A percentile compares a stretch with the other conserved stretches of the same genome.
Evolutionary conservation across 2,797 vertebrate genomes (phyloP).

Genomic region (Leptoclinus maculatus): DNA sequence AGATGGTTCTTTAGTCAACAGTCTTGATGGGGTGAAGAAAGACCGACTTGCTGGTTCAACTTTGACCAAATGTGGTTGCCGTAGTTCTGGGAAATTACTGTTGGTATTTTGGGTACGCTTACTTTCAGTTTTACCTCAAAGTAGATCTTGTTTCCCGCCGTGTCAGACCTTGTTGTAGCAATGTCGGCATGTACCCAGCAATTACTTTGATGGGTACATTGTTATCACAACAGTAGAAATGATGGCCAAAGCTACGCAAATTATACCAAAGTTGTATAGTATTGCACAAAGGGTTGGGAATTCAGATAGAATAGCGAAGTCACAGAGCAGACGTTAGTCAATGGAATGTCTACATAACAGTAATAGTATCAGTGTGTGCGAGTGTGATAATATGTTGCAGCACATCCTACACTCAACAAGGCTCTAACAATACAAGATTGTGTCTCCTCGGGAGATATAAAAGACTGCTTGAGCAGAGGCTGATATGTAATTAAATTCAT

Average conservation of each 20-base stretch:
- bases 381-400: constrained; percentile 33
- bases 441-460: constrained; percentile 65
- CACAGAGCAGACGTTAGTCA: constrained; percentile 37
- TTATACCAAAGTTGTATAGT: neutral
- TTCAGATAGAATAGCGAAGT: neutral
- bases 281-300: neutral
- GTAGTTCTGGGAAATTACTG: neutral
- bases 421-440: constrained; percentile 59
- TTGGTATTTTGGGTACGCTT: neutral
- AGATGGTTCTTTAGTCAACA: neutral
- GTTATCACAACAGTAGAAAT: neutral
- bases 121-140: neutral
- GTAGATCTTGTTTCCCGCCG: neutral
- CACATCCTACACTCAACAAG: constrained; percentile 44
- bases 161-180: neutral
- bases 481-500: constrained; percentile 75
- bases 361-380: constrained; percentile 32
- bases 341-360: constrained; percentile 33
- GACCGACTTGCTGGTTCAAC: neutral
- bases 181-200: neutral
- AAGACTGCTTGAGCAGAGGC: constrained; percentile 64
- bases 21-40: neutral
- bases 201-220: neutral
- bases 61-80: neutral
- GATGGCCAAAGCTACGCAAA: neutral